These are phyloP conservation scores for Gallinago undulata DNA, from an alignment of 2,113 vertebrate species.

Conservation along the genomic window DNA sequence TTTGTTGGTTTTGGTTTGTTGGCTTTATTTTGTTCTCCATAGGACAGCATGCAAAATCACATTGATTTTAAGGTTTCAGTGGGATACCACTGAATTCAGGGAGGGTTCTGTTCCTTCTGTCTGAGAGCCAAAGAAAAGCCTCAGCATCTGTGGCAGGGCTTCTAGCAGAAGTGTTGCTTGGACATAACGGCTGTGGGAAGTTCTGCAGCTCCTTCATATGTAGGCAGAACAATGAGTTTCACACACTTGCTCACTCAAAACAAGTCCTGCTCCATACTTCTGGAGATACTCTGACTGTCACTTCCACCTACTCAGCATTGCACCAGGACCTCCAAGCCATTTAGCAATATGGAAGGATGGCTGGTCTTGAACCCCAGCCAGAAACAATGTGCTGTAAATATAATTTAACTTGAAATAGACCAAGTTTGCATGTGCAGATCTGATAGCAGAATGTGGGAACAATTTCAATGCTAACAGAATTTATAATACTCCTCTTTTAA, in stretches of 20 bases:
- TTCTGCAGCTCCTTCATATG: not conserved
- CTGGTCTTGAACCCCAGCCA: not conserved
- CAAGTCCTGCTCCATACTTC: not conserved
- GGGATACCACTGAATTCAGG: not conserved
- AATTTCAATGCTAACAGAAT: not conserved
- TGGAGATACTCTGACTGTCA: not conserved
- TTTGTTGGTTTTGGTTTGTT: not conserved
- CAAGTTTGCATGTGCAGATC: not conserved
- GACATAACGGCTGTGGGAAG: not conserved
- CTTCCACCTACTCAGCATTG: not conserved
- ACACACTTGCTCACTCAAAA: not conserved
- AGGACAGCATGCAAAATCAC: not conserved
- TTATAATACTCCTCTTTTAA: not conserved
- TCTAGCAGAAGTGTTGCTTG: not conserved
- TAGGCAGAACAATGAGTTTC: not conserved
- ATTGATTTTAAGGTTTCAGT: not conserved
- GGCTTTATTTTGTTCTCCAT: not conserved
- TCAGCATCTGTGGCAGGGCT: not conserved
- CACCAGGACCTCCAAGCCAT: not conserved
- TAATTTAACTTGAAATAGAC: not conserved
- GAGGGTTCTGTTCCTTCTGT: not conserved
- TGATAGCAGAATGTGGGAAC: not conserved
- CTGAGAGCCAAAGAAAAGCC: not conserved
- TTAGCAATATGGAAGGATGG: not conserved
- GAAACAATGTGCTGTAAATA: not conserved